Evolutionary conservation across 2,888 invertebrate species (phyloP).

Genomic region (Alitta virens): DNA sequence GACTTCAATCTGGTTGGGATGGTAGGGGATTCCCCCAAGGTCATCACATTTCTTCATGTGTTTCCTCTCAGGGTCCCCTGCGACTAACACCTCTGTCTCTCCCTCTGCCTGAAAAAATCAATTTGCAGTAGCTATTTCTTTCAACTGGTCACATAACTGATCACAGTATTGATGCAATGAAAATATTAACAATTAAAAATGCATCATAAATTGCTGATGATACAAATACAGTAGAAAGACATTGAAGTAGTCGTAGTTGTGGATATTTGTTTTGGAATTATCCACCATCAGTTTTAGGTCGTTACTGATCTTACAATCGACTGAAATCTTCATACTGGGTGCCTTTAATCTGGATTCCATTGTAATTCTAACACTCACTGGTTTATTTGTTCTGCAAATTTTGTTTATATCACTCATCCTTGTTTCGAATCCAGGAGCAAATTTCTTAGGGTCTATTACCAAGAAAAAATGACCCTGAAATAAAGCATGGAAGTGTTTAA

Average conservation of each 20-base stretch:
- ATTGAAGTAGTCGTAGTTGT: too few species aligned
- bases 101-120: conserved; percentile 38
- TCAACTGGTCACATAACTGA: too few species aligned
- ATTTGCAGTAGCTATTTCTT: neutral
- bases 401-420: conserved; percentile 71
- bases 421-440: conserved; percentile 77
- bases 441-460: conserved; percentile 78
- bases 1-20: conserved; percentile 72
- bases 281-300: too few species aligned
- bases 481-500: neutral
- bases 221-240: too few species aligned
- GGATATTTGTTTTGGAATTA: too few species aligned
- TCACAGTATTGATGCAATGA: too few species aligned
- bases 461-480: conserved; percentile 79
- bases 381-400: conserved; percentile 67
- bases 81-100: conserved; percentile 70
- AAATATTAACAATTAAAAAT: too few species aligned
- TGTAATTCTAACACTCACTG: conserved; percentile 58
- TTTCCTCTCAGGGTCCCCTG: conserved; percentile 80
- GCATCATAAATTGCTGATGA: too few species aligned
- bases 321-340: too few species aligned
- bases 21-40: conserved; percentile 75
- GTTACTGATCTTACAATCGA: too few species aligned
- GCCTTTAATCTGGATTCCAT: neutral
- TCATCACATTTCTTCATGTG: conserved; percentile 69